Evolutionary conservation across 2,797 vertebrate genomes (phyloP).

Genomic region (Bradypodion pumilum): DNA sequence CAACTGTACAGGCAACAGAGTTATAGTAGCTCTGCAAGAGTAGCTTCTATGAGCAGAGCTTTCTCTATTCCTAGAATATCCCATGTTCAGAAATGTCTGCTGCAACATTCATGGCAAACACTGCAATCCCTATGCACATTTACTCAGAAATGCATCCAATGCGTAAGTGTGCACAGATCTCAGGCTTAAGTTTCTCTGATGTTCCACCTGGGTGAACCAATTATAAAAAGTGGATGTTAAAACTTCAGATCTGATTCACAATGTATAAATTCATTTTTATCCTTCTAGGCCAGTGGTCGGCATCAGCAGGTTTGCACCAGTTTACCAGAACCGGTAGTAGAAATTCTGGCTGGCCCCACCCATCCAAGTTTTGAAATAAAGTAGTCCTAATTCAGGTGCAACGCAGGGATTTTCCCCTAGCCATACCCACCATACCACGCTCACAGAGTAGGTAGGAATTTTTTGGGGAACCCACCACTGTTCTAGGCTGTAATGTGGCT

Average conservation of each 20-base stretch:
- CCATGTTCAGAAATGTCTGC: neutral
- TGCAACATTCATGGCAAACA: neutral
- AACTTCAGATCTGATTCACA: neutral
- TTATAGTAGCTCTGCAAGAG: neutral
- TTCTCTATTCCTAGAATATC: neutral
- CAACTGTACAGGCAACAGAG: neutral
- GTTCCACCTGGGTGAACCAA: neutral
- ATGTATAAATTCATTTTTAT: neutral
- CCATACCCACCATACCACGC: too few species aligned
- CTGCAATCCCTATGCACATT: neutral
- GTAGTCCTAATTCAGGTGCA: too few species aligned
- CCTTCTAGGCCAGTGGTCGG: rapidly evolving
- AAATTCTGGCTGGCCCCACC: too few species aligned
- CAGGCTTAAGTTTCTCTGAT: neutral
- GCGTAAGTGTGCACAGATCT: too few species aligned
- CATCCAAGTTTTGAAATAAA: too few species aligned
- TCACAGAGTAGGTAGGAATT: too few species aligned
- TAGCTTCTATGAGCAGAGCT: neutral
- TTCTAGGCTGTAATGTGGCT: rapidly evolving
- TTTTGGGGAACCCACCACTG: too few species aligned
- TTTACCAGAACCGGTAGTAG: too few species aligned
- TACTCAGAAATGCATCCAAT: neutral
- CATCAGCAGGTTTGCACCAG: too few species aligned
- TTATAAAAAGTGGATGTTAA: neutral
- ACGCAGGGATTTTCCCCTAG: too few species aligned